Conservation (phyloP, 1,140 invertebrate genomes). For the Galleria mellonella region DNA sequence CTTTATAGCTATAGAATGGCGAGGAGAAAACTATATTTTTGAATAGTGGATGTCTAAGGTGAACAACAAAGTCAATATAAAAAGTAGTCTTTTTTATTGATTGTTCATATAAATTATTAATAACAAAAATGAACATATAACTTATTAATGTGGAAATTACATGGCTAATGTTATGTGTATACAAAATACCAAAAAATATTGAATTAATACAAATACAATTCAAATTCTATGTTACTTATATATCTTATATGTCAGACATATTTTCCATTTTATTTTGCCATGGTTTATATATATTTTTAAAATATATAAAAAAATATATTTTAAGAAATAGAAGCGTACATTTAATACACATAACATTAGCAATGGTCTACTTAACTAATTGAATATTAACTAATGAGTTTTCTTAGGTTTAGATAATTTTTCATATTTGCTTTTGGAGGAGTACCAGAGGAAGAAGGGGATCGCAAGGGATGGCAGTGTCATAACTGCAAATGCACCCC, state of each 20-base stretch:
- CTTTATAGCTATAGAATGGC: too few relatives aligned
- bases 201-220: not conserved
- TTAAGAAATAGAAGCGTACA: not conserved
- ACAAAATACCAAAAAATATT: not conserved
- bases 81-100: slow-evolving; percentile 18
- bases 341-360: slow-evolving; percentile 38
- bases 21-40: too few relatives aligned
- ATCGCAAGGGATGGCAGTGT: slow-evolving; percentile 95
- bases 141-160: slow-evolving; percentile 25
- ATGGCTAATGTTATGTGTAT: slow-evolving; percentile 27
- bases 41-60: too few relatives aligned
- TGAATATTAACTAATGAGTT: slow-evolving; percentile 51
- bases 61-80: not conserved
- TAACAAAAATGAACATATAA: slow-evolving; percentile 39
- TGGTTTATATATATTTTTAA: too few relatives aligned
- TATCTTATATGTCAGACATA: too few relatives aligned
- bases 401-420: slow-evolving; percentile 82
- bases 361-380: slow-evolving; percentile 29
- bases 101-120: slow-evolving; percentile 55
- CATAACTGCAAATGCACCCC: slow-evolving; percentile 97
- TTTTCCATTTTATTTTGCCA: too few relatives aligned
- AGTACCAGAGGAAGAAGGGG: slow-evolving; percentile 95
- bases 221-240: too few relatives aligned
- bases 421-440: slow-evolving; percentile 96
- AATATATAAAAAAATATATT: too few relatives aligned